Base-by-base conservation (phyloP, 2,113 vertebrate species). In the Lynx canadensis region DNA sequence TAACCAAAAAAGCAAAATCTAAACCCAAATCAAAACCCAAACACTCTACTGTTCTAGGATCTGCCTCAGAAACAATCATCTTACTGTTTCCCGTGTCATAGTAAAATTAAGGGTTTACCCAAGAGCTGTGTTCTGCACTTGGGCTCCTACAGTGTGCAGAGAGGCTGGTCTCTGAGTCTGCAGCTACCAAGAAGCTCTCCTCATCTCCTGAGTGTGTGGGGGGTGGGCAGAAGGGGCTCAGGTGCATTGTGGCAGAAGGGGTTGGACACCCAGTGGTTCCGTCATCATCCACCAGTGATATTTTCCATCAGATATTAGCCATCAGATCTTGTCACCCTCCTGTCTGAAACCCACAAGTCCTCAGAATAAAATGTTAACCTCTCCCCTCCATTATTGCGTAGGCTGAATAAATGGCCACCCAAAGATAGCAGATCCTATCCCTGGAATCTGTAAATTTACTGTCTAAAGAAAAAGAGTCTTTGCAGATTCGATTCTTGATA, bases 31-130 rank as follows among this genome's bases (percentile, higher is more conserved):
- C 91, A 66, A 95, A 90, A 95, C 83, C n/a, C 38, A 96, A 95
- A 89, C 92, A 94, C 92, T 12, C 97, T 50, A 89, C 94, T 96
- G 96, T 97, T 95, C 94, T 25, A 66, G 95, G 92, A 80, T 88
- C 89, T 65, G 97, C 82, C 71, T 60, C 4, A 2, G 16, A 91
- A 78, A 98, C 97, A 98, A 91, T 79, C 41, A 25, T 48, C 52
- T 36, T 63, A 78, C 65, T 98, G 95, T 97, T 73, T 83, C 76
- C 94, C 66, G 63, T 84, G 92, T 88, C 87, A 66, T 66, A 31
- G 96, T 80, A 76, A 97, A 96, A 87, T 66, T 1, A 95, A 84
- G 69, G 55, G 36, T 94, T 94, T 94, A 45, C 55, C 68, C 80
- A 33, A 83, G 31, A 57, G 74, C 86, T 90, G 89, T 91, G 94